These are phyloP conservation scores for Eudyptes chrysolophus DNA, from an alignment of 2,113 vertebrate genomes.

Conservation along the genomic window DNA sequence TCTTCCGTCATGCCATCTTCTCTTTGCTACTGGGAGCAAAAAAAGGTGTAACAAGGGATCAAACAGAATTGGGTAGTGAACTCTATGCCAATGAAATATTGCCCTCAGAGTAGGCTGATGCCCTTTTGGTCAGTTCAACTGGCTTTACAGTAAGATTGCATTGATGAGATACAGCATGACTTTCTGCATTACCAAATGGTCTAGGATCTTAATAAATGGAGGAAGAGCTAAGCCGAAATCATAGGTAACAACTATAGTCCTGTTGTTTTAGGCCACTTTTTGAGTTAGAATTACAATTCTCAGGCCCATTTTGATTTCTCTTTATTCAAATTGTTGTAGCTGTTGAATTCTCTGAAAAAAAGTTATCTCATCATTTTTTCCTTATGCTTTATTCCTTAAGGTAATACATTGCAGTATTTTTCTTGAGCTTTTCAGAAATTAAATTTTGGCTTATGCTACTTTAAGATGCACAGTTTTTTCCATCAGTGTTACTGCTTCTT, in stretches of 20 bases:
- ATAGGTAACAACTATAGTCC: background rate
- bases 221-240: background rate
- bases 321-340: background rate
- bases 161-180: background rate
- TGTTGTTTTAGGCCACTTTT: background rate
- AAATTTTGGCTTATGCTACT: background rate
- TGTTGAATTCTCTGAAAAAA: background rate
- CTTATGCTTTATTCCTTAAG: background rate
- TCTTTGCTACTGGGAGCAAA: background rate
- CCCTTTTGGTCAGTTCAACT: background rate
- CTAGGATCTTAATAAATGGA: background rate
- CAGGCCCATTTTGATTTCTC: background rate
- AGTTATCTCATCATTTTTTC: background rate
- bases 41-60: background rate
- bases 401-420: background rate
- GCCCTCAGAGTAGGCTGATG: background rate
- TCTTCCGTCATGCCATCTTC: background rate
- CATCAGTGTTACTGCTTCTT: background rate
- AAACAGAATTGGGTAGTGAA: background rate
- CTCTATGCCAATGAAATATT: background rate
- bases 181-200: background rate
- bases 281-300: background rate
- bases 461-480: background rate
- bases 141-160: background rate
- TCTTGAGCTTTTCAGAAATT: background rate